Percentiles rank a stretch among this genome's conserved stretches.
These are phyloP conservation scores for Celastrina argiolus DNA, from an alignment of 2,888 invertebrate genomes.

Conservation along the genomic window DNA sequence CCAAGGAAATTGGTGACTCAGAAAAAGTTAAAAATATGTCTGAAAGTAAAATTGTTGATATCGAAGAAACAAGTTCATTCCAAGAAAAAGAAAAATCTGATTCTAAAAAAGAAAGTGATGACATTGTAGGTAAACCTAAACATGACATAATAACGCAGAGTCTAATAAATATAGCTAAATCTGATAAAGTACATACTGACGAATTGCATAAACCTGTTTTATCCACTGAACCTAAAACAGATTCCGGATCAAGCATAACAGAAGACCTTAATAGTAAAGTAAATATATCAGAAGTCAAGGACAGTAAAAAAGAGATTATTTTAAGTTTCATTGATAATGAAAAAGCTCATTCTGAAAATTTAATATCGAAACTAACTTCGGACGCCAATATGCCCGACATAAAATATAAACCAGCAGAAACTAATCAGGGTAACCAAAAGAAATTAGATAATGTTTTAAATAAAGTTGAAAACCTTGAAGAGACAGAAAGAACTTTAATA, in stretches of 20 bases:
- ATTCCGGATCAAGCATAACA: background rate
- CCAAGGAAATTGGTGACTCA: background rate
- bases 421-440: background rate
- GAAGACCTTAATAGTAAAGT: background rate
- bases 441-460: background rate
- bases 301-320: background rate
- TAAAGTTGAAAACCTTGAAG: too few relatives aligned
- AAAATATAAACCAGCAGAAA: background rate
- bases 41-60: background rate
- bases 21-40: background rate
- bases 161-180: background rate
- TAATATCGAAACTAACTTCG: background rate
- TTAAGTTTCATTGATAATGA: slow-evolving; percentile 14
- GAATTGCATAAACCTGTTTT: background rate
- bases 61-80: background rate
- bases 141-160: background rate
- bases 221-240: background rate
- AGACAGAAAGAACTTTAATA: background rate
- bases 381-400: background rate
- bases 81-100: background rate
- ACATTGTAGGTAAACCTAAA: background rate
- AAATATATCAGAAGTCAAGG: background rate
- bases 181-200: background rate
- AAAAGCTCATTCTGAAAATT: background rate
- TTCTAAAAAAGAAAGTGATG: background rate